Evolutionary conservation across 2,797 vertebrate genomes (phyloP).

Genomic region (Apodemus agrarius): DNA sequence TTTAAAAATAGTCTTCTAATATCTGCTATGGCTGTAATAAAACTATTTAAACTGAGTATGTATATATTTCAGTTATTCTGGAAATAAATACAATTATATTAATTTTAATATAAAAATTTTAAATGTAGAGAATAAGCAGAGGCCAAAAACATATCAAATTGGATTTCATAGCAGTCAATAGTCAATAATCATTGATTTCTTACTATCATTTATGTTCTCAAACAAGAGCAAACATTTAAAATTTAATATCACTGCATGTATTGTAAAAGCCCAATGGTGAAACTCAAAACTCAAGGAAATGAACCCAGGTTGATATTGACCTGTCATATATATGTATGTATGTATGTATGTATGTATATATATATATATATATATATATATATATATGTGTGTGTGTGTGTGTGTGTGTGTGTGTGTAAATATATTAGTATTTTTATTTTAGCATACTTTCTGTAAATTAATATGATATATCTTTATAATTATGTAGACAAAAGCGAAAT

Average conservation of each 20-base stretch:
- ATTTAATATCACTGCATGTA: neutral
- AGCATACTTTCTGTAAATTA: too few species aligned
- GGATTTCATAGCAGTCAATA: neutral
- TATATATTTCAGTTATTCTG: neutral
- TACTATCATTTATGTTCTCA: neutral
- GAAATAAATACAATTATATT: neutral
- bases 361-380: too few species aligned
- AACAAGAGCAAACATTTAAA: neutral
- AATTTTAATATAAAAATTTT: neutral
- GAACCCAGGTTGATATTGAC: neutral
- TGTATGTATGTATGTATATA: too few species aligned
- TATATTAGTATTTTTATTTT: too few species aligned
- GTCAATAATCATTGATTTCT: too few species aligned
- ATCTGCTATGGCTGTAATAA: neutral
- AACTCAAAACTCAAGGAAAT: constrained; percentile 43
- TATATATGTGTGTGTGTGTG: too few species aligned
- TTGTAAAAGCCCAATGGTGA: neutral
- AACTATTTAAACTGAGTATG: neutral
- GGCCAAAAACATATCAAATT: neutral
- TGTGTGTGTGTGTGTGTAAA: too few species aligned
- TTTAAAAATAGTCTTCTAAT: neutral
- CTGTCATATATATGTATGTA: neutral
- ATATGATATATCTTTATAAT: too few species aligned
- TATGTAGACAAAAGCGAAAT: neutral
- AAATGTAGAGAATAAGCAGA: neutral